Evolutionary conservation across 2,797 vertebrate species (phyloP).

Genomic region (Mormyrops attenuatus): DNA sequence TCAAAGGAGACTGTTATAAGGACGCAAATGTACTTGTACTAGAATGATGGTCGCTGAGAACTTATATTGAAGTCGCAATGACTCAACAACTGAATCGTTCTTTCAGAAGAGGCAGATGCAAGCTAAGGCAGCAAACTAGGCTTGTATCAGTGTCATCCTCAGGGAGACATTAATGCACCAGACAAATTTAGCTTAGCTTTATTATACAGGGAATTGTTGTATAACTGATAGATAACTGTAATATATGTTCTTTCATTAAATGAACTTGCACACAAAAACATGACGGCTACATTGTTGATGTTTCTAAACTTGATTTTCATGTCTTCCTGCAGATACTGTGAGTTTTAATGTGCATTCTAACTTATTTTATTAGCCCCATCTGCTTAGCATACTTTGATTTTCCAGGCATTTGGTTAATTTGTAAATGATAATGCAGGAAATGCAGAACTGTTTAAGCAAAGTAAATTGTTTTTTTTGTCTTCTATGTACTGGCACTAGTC

Average conservation of each 20-base stretch:
- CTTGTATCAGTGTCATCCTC: neutral
- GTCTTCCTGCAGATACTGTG: neutral
- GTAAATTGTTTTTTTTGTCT: neutral
- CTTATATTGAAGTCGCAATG: neutral
- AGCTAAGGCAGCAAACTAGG: neutral
- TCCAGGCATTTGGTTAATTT: neutral
- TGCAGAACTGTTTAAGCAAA: neutral
- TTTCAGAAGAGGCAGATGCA: neutral
- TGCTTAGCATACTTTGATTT: neutral
- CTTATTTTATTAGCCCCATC: neutral
- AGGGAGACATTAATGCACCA: neutral
- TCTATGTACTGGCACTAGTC: neutral
- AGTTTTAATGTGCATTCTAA: neutral
- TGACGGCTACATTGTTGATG: neutral
- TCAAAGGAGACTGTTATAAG: slow-evolving; percentile 6
- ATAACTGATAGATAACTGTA: neutral
- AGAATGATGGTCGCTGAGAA: neutral
- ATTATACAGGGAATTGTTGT: neutral
- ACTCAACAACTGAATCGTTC: neutral
- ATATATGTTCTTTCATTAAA: neutral
- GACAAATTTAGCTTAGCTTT: neutral
- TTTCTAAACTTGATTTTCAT: neutral
- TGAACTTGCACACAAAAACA: neutral
- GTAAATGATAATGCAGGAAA: neutral
- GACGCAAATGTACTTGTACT: slow-evolving; percentile 18